Evolutionary conservation across 2,113 vertebrate genomes (phyloP).

Genomic region (Rhinolophus sinicus): DNA sequence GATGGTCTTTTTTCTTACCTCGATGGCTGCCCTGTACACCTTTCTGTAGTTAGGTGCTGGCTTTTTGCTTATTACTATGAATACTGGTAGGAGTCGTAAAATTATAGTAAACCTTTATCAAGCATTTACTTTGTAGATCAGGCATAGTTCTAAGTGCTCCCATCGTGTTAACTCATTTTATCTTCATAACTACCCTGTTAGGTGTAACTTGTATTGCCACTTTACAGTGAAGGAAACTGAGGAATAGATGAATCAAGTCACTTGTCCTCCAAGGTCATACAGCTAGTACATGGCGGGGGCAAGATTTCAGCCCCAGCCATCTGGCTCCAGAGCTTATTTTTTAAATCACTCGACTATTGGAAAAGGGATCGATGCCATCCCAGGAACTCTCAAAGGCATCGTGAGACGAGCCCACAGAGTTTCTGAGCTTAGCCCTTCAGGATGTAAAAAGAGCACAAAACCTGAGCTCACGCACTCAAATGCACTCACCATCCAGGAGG

Average conservation of each 20-base stretch:
- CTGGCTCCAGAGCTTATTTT: not conserved
- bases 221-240: not conserved
- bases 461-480: no score
- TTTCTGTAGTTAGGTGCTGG: not conserved
- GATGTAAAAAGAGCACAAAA: not conserved
- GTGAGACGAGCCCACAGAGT: not conserved
- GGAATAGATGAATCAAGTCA: not conserved
- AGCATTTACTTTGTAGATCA: not conserved
- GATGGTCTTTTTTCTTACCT: not conserved
- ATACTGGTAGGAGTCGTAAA: not conserved
- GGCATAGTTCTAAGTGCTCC: not conserved
- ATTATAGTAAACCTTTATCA: not conserved
- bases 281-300: not conserved
- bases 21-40: not conserved
- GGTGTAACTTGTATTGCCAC: not conserved
- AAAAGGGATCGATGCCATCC: not conserved
- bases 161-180: not conserved
- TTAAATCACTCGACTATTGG: not conserved
- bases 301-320: not conserved
- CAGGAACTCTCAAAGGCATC: not conserved
- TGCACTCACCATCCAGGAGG: accelerated
- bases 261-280: not conserved
- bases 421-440: not conserved
- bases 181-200: not conserved
- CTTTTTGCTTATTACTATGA: not conserved